Base-by-base conservation (phyloP, 2,113 vertebrate species). In the Centrocercus urophasianus region DNA sequence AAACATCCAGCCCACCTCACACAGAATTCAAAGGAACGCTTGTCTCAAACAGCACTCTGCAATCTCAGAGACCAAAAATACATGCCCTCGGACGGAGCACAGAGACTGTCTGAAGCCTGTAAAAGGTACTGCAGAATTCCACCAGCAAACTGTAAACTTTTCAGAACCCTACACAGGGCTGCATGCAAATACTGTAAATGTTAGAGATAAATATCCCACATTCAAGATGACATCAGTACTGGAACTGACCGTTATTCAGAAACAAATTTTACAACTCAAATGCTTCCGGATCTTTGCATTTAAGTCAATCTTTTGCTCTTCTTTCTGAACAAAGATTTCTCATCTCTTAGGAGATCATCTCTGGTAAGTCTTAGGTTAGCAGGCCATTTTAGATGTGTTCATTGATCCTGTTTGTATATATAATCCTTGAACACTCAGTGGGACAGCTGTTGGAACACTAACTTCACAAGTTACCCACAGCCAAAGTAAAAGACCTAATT, bases 101-200 rank as follows among this genome's bases (percentile, higher is more conserved):
- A 25, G 30, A 95, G 30, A 32, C 73, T 65, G 40, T 75, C 61
- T 36, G 34, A 27, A 78, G 34, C 18, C 56, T 0, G 0, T 24
- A 22, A 69, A 60, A 88, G 3, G 42, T 60, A 52, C 57, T 72
- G 57, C 3, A 8, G 48, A 93, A 78, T 78, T 78, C 76, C 63
- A 92, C 59, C 14, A 25, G 74, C 83, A 83, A 90, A 80, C 63
- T 40, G 27, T 88, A 90, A 87, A 71, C 64, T 67, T 76, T 90
- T 76, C 28, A 78, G 69, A 92, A 67, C 10, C 13, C 18, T 88
- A 21, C n/a, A 57, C 1, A 4, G 48, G 17, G 48, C 71, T 63
- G 15, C 54, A 61, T 24, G 4, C 11, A 36, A 75, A 67, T 54
- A n/a, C 66, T 30, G 10, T 70, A 91, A 73, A 73, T 40, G n/a